Base-by-base conservation (phyloP, 2,888 invertebrate genomes). In the Cremastinae sp. region DNA sequence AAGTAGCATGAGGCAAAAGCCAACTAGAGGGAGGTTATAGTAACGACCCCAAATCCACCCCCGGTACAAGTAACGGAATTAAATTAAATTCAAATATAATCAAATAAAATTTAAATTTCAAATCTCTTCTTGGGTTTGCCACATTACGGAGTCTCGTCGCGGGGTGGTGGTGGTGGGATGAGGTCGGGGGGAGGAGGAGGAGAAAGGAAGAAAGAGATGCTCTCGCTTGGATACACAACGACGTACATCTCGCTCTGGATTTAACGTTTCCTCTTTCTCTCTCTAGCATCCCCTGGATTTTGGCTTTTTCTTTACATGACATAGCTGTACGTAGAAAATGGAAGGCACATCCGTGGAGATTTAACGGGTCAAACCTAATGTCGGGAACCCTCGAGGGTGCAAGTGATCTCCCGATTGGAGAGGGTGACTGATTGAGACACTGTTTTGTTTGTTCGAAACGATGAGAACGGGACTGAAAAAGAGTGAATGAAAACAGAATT, bases 31-130 rank as follows among this genome's bases (percentile, higher is more conserved):
- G 72, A 72, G 75, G 69, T 28, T 28, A 28, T 73, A 49, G 76
- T 65, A 73, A 76, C 74, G 73, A 78, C 64, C 64, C 65, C 53
- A 73, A 75, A 74, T 74, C 74, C 66, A 69, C 64, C 73, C 68
- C 72, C 74, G 73, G 74, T 79, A 79, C 82, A 80, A 80, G 82
- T 80, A 83, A 82, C 85, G 77, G 83, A 85, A 89, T 89, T 86
- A 88, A 88, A 89, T 89, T 87, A 88, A 87, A 89, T 89, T 89
- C 89, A 89, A 89, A 89, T 89, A 89, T 89, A 89, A 89, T 89
- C 89, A 89, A 89, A 89, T 89, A 89, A 89, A 89, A 89, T 89
- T 88, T 89, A 86, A 89, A 89, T 88, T 89, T 89, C 86, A 89
- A 89, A 89, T 89, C 85, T 78, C 83, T 56, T 14, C 79, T 82